Conservation (phyloP, 2,113 vertebrate species). For the Ginglymostoma cirratum region DNA sequence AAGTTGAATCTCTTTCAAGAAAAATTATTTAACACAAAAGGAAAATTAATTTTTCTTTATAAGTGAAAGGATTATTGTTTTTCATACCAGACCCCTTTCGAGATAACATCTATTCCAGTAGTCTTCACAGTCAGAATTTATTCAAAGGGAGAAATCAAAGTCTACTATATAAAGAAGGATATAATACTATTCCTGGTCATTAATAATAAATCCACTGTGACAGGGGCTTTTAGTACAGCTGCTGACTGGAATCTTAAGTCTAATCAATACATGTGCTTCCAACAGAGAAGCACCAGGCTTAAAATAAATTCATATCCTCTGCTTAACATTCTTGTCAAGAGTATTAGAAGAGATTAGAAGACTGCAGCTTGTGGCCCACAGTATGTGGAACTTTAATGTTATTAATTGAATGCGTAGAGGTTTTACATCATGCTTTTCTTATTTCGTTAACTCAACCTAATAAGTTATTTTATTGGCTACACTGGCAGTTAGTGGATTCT, state of each 20-base stretch:
- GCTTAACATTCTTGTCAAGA: background rate
- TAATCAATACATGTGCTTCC: background rate
- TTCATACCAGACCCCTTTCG: too few relatives aligned
- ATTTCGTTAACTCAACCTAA: background rate
- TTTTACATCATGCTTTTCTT: background rate
- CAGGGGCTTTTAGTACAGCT: background rate
- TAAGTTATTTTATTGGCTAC: background rate
- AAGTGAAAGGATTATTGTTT: background rate
- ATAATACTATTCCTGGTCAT: background rate
- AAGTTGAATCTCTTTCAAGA: background rate
- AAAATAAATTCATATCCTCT: background rate
- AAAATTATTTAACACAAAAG: background rate
- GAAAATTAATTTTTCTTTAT: background rate
- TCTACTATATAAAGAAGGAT: background rate
- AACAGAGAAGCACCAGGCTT: background rate
- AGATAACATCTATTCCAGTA: background rate
- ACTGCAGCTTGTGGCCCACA: background rate
- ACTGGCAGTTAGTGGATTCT: background rate
- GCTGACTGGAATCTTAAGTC: background rate
- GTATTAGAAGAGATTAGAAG: slow-evolving; percentile 11
- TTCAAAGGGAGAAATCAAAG: background rate
- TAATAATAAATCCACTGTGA: background rate
- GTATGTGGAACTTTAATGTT: background rate
- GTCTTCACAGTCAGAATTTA: background rate
- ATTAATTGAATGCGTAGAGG: background rate